A percentile compares a stretch with the other conserved stretches of the same genome.
Evolutionary conservation across 1,140 invertebrate species (phyloP).

Genomic region (Procambarus clarkii): DNA sequence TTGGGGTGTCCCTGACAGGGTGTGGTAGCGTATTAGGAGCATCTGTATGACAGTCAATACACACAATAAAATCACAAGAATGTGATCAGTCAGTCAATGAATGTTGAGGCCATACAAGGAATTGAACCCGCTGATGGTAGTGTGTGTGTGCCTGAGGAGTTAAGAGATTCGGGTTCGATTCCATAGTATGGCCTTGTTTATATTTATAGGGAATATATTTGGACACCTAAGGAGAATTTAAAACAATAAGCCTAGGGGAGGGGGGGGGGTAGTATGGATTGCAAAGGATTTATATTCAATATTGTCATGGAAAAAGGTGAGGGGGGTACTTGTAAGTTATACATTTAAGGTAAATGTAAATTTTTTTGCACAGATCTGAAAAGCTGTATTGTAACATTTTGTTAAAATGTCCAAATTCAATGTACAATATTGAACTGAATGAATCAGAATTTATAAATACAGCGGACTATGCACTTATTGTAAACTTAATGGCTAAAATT

Average conservation of each 20-base stretch:
- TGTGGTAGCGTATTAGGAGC: too few relatives aligned
- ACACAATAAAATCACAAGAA: too few relatives aligned
- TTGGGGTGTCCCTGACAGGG: too few relatives aligned
- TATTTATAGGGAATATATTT: too few relatives aligned
- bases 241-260: neutral
- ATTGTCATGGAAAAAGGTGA: neutral
- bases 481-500: neutral
- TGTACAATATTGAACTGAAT: neutral
- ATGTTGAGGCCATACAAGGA: too few relatives aligned
- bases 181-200: too few relatives aligned
- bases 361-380: neutral
- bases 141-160: too few relatives aligned
- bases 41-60: too few relatives aligned
- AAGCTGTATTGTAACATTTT: neutral
- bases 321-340: neutral
- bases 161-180: too few relatives aligned
- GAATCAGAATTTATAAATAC: neutral
- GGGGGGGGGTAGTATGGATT: neutral
- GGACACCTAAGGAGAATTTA: too few relatives aligned
- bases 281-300: neutral
- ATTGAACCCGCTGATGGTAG: too few relatives aligned
- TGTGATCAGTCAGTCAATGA: too few relatives aligned
- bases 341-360: neutral
- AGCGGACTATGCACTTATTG: neutral
- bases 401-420: neutral